Evolutionary conservation across 2,113 vertebrate species (phyloP).

Genomic region (Dinomys branickii): DNA sequence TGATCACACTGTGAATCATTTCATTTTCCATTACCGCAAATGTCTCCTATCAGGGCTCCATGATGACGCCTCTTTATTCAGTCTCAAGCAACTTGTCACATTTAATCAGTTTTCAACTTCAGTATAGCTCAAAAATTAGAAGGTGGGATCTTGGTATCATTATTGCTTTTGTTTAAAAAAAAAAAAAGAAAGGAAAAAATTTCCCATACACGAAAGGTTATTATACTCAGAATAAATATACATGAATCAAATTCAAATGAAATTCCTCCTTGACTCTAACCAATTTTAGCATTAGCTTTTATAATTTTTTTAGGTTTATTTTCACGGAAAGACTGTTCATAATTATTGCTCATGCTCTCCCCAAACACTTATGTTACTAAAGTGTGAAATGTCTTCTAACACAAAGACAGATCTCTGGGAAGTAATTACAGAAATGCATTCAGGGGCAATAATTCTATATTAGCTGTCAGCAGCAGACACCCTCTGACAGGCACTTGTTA

Average conservation of each 20-base stretch:
- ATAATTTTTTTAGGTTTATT: slow-evolving; percentile 87
- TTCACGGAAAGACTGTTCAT: slow-evolving; percentile 86
- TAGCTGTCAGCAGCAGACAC: slow-evolving; percentile 90
- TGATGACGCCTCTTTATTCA: slow-evolving; percentile 82
- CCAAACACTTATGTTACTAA: slow-evolving; percentile 90
- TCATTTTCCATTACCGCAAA: slow-evolving; percentile 86
- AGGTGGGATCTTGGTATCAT: slow-evolving; percentile 74
- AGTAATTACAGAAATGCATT: slow-evolving; percentile 91
- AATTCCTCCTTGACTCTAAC: slow-evolving; percentile 84
- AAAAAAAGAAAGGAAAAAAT: slow-evolving; percentile 53
- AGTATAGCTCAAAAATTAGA: slow-evolving; percentile 84
- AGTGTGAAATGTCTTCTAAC: slow-evolving; percentile 90
- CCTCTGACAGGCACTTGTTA: slow-evolving; percentile 90
- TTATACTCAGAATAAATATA: slow-evolving; percentile 84
- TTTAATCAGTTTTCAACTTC: slow-evolving; percentile 85
- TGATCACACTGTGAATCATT: slow-evolving; percentile 86
- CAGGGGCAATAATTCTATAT: slow-evolving; percentile 91
- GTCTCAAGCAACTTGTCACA: slow-evolving; percentile 84
- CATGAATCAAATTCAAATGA: slow-evolving; percentile 81
- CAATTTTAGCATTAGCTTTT: slow-evolving; percentile 84
- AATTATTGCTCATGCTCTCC: slow-evolving; percentile 89
- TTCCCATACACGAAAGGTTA: slow-evolving; percentile 82
- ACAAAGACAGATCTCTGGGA: slow-evolving; percentile 91
- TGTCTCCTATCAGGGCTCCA: slow-evolving; percentile 84
- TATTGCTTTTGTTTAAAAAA: slow-evolving; percentile 80